These are phyloP conservation scores for Euschistus heros DNA, from an alignment of 1,140 invertebrate species.

Conservation along the genomic window DNA sequence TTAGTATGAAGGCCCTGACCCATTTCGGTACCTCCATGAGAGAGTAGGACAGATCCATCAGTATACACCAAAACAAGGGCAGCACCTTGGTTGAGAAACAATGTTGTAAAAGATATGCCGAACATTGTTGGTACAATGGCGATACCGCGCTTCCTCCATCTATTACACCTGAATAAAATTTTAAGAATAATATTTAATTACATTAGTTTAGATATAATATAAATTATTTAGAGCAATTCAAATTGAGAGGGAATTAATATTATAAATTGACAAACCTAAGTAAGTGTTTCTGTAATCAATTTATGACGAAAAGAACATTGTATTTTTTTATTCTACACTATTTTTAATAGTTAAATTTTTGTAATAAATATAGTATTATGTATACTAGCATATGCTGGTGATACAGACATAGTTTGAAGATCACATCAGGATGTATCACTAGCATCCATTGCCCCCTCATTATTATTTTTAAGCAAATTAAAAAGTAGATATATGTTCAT, in stretches of 20 bases:
- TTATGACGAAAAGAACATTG: no score
- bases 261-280: no score
- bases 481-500: no score
- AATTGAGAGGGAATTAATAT: slow-evolving; percentile 14
- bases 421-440: no score
- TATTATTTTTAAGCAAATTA: no score
- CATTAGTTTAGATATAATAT: background rate
- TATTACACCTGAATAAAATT: slow-evolving; percentile 40
- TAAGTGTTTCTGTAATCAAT: no score
- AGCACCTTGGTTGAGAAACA: slow-evolving; percentile 78
- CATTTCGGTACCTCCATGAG: slow-evolving; percentile 89
- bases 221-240: background rate
- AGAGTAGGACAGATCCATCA: slow-evolving; percentile 86
- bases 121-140: slow-evolving; percentile 81
- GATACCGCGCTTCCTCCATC: slow-evolving; percentile 81
- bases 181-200: slow-evolving; percentile 12
- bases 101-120: slow-evolving; percentile 72
- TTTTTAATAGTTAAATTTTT: no score
- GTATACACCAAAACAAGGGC: slow-evolving; percentile 80
- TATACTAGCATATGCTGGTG: no score
- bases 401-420: no score
- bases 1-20: slow-evolving; percentile 93
- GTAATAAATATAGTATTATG: no score
- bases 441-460: no score
- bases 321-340: no score